These are phyloP conservation scores for Nothobranchius furzeri DNA, from an alignment of 2,113 vertebrate species.

Conservation along the genomic window DNA sequence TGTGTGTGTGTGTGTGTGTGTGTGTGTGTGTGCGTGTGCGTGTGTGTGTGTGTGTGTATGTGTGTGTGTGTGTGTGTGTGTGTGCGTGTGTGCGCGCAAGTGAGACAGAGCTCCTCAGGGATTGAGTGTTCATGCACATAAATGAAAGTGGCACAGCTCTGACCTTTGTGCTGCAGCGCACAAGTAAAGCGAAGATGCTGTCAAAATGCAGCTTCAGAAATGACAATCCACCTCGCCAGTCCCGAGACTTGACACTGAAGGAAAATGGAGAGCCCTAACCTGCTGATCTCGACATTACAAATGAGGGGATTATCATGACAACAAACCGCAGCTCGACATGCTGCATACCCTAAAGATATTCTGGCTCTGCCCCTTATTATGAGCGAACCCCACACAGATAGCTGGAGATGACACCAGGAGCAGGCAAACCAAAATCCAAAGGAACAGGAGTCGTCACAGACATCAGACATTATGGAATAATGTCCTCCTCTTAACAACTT, in stretches of 20 bases:
- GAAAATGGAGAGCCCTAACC: conserved; percentile 72
- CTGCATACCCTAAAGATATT: conserved; percentile 72
- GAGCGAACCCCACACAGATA: conserved; percentile 59
- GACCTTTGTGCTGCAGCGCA: conserved; percentile 79
- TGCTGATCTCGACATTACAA: conserved; percentile 75
- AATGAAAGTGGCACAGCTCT: conserved; percentile 80
- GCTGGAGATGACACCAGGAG: conserved; percentile 43
- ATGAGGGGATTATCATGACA: conserved; percentile 77
- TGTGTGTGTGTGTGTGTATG: background rate
- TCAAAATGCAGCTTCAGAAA: conserved; percentile 83
- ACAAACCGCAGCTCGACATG: conserved; percentile 70
- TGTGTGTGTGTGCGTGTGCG: background rate
- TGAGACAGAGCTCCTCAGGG: conserved; percentile 61
- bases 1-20: conserved; percentile 8
- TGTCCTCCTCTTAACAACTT: conserved; percentile 17
- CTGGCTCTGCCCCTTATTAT: conserved; percentile 69
- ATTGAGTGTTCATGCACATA: conserved; percentile 78
- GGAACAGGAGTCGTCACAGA: conserved; percentile 16
- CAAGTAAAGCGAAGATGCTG: conserved; percentile 76
- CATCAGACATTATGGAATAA: conserved; percentile 31
- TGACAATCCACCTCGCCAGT: conserved; percentile 79
- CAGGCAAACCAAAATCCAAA: conserved; percentile 26
- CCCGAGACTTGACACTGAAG: conserved; percentile 75
- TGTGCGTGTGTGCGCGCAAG: background rate
- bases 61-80: conserved; percentile 8